Conservation (phyloP, 2,888 invertebrate species). For the Dicranocentrus wangi region DNA sequence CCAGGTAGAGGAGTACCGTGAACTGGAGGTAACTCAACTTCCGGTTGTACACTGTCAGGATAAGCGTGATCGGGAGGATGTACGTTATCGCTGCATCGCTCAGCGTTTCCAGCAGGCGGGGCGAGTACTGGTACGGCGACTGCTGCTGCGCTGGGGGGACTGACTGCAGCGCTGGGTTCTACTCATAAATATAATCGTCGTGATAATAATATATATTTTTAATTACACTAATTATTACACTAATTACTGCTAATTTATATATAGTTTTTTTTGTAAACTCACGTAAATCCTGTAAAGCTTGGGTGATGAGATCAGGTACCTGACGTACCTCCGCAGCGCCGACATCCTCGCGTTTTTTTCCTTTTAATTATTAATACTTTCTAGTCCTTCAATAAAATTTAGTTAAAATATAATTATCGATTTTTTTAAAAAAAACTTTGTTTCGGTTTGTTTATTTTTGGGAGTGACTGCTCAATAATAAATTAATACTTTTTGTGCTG, state of each 20-base stretch:
- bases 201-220: neutral
- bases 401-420: neutral
- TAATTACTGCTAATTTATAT: neutral
- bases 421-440: neutral
- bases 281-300: constrained; percentile 38
- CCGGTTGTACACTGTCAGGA: constrained; percentile 68
- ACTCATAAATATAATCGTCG: neutral
- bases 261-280: constrained; percentile 11
- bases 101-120: constrained; percentile 16
- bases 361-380: too few relatives aligned
- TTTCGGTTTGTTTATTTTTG: neutral
- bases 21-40: constrained; percentile 66
- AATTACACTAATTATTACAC: neutral
- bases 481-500: neutral
- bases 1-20: constrained; percentile 45
- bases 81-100: constrained; percentile 58
- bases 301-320: constrained; percentile 8
- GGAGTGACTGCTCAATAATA: neutral
- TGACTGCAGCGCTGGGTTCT: too few relatives aligned
- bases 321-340: neutral
- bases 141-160: neutral
- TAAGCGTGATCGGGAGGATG: constrained; percentile 62
- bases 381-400: too few relatives aligned
- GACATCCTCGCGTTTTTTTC: too few relatives aligned
- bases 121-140: constrained; percentile 14